Conservation (phyloP, 2,797 vertebrate species). For the Menidia menidia region DNA sequence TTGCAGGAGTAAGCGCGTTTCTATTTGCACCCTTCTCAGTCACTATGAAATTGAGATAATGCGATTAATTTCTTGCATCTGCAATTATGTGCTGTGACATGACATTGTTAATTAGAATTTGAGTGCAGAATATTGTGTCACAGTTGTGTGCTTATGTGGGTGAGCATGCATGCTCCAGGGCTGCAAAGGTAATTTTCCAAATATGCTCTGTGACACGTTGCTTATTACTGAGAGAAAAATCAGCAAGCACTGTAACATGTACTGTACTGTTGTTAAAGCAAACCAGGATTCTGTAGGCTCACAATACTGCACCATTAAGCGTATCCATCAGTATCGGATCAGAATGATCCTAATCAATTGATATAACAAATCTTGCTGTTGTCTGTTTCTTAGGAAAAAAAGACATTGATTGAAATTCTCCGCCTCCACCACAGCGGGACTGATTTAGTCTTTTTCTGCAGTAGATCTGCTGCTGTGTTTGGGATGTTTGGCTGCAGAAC, state of each 20-base stretch:
- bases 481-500: no score
- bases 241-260: background rate
- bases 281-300: background rate
- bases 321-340: background rate
- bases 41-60: constrained; percentile 63
- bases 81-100: constrained; percentile 59
- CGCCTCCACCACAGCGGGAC: no score
- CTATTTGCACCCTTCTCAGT: constrained; percentile 57
- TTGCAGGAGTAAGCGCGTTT: constrained; percentile 13
- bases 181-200: constrained; percentile 28
- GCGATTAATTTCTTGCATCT: constrained; percentile 67
- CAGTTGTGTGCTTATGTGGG: constrained; percentile 29
- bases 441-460: no score
- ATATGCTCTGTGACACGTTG: constrained; percentile 8
- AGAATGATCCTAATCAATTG: background rate
- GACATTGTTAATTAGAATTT: constrained; percentile 65
- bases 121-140: constrained; percentile 52
- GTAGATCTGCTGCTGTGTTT: no score
- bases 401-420: no score
- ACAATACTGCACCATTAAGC: background rate
- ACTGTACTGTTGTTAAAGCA: constrained; percentile 1
- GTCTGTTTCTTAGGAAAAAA: no score
- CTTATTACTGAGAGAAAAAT: constrained; percentile 28
- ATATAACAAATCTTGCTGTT: no score
- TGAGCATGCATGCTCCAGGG: constrained; percentile 17